Base-by-base conservation (phyloP, 2,797 vertebrate species). In the Parambassis ranga region DNA sequence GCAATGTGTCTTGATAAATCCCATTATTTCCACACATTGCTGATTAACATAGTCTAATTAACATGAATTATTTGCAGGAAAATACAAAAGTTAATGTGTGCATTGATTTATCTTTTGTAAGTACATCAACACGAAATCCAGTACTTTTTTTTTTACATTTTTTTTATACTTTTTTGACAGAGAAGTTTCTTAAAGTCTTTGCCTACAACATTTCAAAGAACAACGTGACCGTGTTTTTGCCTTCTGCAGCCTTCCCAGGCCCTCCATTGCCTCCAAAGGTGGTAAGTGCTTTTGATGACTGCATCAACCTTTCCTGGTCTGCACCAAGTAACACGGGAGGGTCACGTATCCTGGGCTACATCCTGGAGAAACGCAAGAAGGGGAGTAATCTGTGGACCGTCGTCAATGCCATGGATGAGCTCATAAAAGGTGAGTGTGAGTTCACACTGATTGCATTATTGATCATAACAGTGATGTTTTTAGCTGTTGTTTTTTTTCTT, bases 361-460 rank as follows among this genome's bases (percentile, higher is more conserved):
- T 92, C 0, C 4, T 96, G 20, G 95, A 97, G 52, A 96, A 94
- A 55, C 90, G 94, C 41, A 95, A 95, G 85, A 94, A 89, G 44
- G 94, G 94, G 0, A 94, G 94, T 55, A 85, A 81, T 42, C 83
- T 88, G 14, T 97, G 95, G 96, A 83, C 75, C 2, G 73, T 87
- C 6, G 92, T 93, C 58, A 91, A 91, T 51, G 77, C 80, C 13
- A 82, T 57, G 5, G 86, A 82, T 0, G 71, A 81, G 31, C 91
- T 90, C 0, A 41, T 94, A 51, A 79, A 90, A 81, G 96, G 95
- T 95, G 32, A 3, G 41, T 3, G 18, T 18, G 1, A 19, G 5
- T 27, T 36, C 14, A 39, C 4, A 8, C 6, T 46, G 14, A 15
- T 16, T 18, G 10, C 2, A 9, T 7, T 26, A 13, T 23, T 16